Evolutionary conservation across 1,140 invertebrate genomes (phyloP), one percentile per base, ranked within the genome.

Genomic region (Plectrocnemia conspersa): DNA sequence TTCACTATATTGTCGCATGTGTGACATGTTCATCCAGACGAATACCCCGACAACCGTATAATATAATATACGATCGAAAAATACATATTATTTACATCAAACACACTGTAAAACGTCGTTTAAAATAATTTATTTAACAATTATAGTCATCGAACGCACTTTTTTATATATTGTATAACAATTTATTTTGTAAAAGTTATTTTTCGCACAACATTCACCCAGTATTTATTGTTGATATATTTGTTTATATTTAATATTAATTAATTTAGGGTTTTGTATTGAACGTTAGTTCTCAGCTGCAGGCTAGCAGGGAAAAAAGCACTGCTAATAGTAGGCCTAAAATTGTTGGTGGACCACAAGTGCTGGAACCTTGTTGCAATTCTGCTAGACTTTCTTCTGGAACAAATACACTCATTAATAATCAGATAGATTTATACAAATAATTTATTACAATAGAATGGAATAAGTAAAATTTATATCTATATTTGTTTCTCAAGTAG

Each of bases 381-480:
- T 61, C 59, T 2, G 59, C 59, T 54, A 61, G 52, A 47, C 59
- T 61, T 56, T 61, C 59, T 61, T 49, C 48, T 50, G 52, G 41
- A 52, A 61, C 35, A 46, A 57, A 33, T 19, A 35, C 16, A 33
- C 9, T 15, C 19, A 7, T 9, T 42, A 15, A n/a, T n/a, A n/a
- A n/a, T n/a, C n/a, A n/a, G n/a, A n/a, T n/a, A n/a, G n/a, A n/a
- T n/a, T n/a, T n/a, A n/a, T n/a, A n/a, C n/a, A n/a, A n/a, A n/a
- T n/a, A n/a, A n/a, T n/a, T n/a, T n/a, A n/a, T n/a, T n/a, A n/a
- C n/a, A n/a, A n/a, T n/a, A n/a, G n/a, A n/a, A n/a, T n/a, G n/a
- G n/a, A n/a, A n/a, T n/a, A n/a, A n/a, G n/a, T n/a, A n/a, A n/a
- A n/a, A n/a, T n/a, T n/a, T n/a, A n/a, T n/a, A n/a, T n/a, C n/a